These are phyloP conservation scores for Cryptoleucopteryx plumbea DNA, from an alignment of 2,113 vertebrate genomes.

Conservation along the genomic window DNA sequence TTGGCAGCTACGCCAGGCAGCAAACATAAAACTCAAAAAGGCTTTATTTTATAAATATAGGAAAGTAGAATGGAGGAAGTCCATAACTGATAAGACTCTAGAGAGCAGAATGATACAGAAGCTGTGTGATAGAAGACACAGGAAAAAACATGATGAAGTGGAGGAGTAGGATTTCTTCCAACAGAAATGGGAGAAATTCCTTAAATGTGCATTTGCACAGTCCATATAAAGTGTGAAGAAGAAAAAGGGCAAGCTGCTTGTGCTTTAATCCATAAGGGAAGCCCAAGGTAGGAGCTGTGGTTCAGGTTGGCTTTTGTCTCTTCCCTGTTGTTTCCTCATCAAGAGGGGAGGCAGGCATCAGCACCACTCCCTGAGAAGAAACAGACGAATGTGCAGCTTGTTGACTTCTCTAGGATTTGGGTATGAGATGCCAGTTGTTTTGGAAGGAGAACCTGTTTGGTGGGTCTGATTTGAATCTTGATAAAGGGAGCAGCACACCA, in stretches of 20 bases:
- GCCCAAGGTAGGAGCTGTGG: background rate
- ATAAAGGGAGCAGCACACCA: constrained; percentile 4
- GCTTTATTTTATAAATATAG: background rate
- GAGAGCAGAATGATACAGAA: background rate
- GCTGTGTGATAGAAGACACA: background rate
- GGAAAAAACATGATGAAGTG: background rate
- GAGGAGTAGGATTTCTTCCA: background rate
- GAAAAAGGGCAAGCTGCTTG: background rate
- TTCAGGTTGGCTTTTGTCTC: background rate
- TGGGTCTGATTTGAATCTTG: constrained; percentile 35
- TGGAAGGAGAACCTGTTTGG: constrained; percentile 41
- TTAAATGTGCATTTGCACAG: background rate
- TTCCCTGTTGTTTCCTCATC: background rate
- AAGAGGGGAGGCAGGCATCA: background rate
- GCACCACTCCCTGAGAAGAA: background rate
- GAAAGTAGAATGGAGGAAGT: background rate
- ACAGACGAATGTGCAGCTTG: background rate
- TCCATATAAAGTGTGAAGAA: background rate
- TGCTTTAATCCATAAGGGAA: background rate
- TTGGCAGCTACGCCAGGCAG: background rate
- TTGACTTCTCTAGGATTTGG: background rate
- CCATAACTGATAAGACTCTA: background rate
- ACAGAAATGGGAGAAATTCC: background rate
- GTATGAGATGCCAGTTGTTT: background rate
- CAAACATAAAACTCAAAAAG: background rate